phyloP scores from a whole-genome alignment of 2,888 invertebrate genomes.

The Cistogaster globosa region DNA sequence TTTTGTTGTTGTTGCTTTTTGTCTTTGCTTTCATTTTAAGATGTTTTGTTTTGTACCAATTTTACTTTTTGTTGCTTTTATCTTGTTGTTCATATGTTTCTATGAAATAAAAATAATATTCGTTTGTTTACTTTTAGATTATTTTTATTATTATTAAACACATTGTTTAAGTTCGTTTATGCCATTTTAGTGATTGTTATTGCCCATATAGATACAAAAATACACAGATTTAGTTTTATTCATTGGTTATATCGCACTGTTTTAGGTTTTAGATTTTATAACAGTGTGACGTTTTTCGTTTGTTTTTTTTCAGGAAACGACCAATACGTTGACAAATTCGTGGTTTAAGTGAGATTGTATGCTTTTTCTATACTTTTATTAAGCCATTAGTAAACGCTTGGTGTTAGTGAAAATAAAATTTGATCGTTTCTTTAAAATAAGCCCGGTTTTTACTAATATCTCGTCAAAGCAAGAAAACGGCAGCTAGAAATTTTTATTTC shows the following conservation, averaged over 20 bases:
- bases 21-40: constrained; percentile 33
- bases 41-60: constrained; percentile 32
- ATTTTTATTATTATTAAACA: constrained; percentile 52
- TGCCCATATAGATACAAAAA: constrained; percentile 45
- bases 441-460: not conserved
- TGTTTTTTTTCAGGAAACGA: constrained; percentile 77
- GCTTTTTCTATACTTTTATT: not conserved
- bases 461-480: not conserved
- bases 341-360: constrained; percentile 33
- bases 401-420: not conserved
- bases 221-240: not conserved
- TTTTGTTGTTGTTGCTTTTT: not conserved
- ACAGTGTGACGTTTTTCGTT: constrained; percentile 74
- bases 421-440: not conserved
- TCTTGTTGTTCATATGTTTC: constrained; percentile 42
- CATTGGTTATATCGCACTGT: constrained; percentile 58
- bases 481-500: not conserved
- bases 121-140: constrained; percentile 59
- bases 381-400: not conserved
- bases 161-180: constrained; percentile 28
- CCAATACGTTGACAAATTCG: constrained; percentile 80
- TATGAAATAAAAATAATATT: constrained; percentile 62
- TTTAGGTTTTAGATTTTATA: constrained; percentile 43
- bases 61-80: not conserved
- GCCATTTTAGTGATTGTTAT: constrained; percentile 38